phyloP scores from a whole-genome alignment of 2,797 vertebrate genomes.

The Anguilla anguilla region DNA sequence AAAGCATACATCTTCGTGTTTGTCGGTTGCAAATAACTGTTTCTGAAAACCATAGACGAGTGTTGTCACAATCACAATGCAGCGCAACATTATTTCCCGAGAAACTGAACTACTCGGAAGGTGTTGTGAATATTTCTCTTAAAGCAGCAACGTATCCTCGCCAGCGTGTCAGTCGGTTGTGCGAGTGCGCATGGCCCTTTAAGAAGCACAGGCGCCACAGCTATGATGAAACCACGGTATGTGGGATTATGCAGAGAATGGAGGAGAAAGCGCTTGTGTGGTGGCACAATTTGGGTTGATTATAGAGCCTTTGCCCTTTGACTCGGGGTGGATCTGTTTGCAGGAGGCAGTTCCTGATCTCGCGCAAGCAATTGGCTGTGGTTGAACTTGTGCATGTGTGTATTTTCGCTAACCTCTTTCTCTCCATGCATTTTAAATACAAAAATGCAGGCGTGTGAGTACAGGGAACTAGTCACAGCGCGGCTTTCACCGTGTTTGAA shows the following conservation, averaged over 20 bases:
- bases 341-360: conserved; percentile 61
- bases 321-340: conserved; percentile 19
- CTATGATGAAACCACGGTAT: conserved; percentile 16
- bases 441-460: conserved; percentile 41
- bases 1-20: not conserved
- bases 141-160: conserved; percentile 24
- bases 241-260: conserved; percentile 15
- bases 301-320: not conserved
- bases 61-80: not conserved
- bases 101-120: not conserved
- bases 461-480: conserved; percentile 46
- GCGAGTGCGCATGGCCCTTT: conserved; percentile 19
- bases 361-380: conserved; percentile 62
- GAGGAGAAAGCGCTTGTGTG: not conserved
- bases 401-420: conserved; percentile 16
- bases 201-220: conserved; percentile 23
- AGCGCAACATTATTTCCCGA: not conserved
- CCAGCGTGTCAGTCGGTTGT: not conserved
- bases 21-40: not conserved
- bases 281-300: not conserved
- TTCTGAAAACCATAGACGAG: not conserved
- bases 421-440: conserved; percentile 25
- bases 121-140: conserved; percentile 25
- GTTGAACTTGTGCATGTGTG: conserved; percentile 25
- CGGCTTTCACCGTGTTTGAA: conserved; percentile 53